Evolutionary conservation across 2,888 invertebrate genomes (phyloP).

Genomic region (Sclerodermus sp.): DNA sequence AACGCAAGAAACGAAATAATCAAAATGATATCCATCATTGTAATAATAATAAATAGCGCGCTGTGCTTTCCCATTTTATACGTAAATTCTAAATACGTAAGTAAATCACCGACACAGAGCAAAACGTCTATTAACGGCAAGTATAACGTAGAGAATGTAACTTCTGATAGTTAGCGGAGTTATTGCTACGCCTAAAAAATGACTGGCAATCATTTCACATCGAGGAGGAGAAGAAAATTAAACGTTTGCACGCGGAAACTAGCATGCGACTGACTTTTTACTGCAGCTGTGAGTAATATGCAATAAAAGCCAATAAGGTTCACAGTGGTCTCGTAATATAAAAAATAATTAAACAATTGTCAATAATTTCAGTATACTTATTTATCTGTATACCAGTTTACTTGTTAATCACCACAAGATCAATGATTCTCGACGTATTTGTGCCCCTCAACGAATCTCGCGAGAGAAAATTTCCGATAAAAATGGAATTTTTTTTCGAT

Average conservation of each 20-base stretch:
- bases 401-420: slow-evolving; percentile 16
- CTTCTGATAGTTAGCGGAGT: slow-evolving; percentile 12
- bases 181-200: slow-evolving; percentile 11
- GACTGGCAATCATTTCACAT: slow-evolving; percentile 11
- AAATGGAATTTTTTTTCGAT: slow-evolving; percentile 20
- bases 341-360: neutral
- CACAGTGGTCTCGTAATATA: neutral
- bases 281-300: slow-evolving; percentile 9
- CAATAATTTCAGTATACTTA: neutral
- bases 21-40: too few species aligned
- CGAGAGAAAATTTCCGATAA: slow-evolving; percentile 16
- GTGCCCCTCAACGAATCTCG: slow-evolving; percentile 20
- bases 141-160: too few species aligned
- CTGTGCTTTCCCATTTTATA: too few species aligned
- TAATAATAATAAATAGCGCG: too few species aligned
- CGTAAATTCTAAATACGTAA: too few species aligned
- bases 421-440: slow-evolving; percentile 19
- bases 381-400: slow-evolving; percentile 7
- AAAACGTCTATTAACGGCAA: too few species aligned
- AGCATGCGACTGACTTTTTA: slow-evolving; percentile 9
- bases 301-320: neutral
- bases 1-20: neutral
- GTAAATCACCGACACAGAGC: too few species aligned
- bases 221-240: slow-evolving; percentile 12
- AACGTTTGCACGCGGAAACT: slow-evolving; percentile 5